phyloP scores from a whole-genome alignment of 2,113 vertebrate species.

The Sigmodon hispidus region DNA sequence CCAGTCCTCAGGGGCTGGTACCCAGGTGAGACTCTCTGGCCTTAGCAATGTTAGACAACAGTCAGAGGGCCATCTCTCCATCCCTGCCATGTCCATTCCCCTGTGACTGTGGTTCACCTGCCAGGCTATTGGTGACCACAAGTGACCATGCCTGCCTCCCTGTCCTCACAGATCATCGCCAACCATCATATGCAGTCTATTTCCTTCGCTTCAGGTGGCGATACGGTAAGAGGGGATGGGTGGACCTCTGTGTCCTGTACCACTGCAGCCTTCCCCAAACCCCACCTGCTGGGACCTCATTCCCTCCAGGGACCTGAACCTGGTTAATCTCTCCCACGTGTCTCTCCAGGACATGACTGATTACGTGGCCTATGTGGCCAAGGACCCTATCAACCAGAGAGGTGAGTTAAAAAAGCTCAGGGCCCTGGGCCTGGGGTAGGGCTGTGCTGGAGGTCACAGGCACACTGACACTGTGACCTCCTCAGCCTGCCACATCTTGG shows the following conservation, averaged over 20 bases:
- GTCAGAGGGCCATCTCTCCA: neutral
- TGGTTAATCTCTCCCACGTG: neutral
- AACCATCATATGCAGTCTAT: conserved; percentile 98
- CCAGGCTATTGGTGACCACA: neutral
- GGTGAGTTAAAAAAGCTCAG: conserved; percentile 80
- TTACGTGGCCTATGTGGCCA: conserved; percentile 89
- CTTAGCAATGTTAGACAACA: neutral
- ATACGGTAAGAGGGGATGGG: conserved; percentile 90
- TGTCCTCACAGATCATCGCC: conserved; percentile 91
- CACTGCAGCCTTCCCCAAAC: neutral
- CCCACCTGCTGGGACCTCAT: neutral
- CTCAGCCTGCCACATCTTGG: conserved; percentile 97
- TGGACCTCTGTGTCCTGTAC: rapidly evolving
- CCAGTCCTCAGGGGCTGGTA: conserved; percentile 88
- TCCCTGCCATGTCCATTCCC: neutral
- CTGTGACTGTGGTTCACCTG: neutral
- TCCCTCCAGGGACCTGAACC: neutral
- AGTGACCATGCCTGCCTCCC: neutral
- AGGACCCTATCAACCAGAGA: conserved; percentile 91
- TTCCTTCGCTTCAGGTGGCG: conserved; percentile 95
- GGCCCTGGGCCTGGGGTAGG: neutral
- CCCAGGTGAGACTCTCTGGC: neutral
- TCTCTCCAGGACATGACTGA: conserved; percentile 91
- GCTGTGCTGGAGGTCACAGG: neutral
- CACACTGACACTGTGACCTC: neutral